Evolutionary conservation across 1,140 invertebrate genomes (phyloP).

Genomic region (Achatina immaculata): DNA sequence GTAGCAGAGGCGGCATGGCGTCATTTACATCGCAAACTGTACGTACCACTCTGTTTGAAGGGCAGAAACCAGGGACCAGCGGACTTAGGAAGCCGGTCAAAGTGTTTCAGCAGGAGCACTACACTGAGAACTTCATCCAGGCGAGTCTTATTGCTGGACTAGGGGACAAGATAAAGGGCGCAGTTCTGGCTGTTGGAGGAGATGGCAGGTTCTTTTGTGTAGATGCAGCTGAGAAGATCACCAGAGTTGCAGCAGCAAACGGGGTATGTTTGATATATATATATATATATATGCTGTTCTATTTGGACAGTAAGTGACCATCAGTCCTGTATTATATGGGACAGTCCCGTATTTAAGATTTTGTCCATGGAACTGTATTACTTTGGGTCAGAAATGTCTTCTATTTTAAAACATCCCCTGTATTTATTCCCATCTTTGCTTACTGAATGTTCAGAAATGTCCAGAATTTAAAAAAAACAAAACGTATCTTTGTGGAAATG

Average conservation of each 20-base stretch:
- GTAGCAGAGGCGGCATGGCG: background rate
- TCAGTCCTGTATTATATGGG: no score
- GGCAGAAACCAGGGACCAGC: constrained; percentile 98
- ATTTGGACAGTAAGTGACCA: no score
- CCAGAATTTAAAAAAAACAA: no score
- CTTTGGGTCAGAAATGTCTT: no score
- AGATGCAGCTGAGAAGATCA: constrained; percentile 86
- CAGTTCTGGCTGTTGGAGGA: constrained; percentile 91
- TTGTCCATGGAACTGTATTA: no score
- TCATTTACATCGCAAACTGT: constrained; percentile 38
- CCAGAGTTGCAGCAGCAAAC: constrained; percentile 92
- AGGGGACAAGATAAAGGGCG: constrained; percentile 76
- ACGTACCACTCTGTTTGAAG: constrained; percentile 76
- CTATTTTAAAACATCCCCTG: no score
- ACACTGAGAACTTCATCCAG: constrained; percentile 98
- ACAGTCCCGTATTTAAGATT: no score
- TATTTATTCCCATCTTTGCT: no score
- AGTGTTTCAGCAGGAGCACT: constrained; percentile 85
- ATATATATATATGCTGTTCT: no score
- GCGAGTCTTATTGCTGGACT: constrained; percentile 86
- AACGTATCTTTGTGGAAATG: no score
- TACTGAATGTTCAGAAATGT: no score
- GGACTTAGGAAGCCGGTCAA: constrained; percentile 93
- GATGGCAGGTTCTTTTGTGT: constrained; percentile 95
- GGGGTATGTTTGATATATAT: constrained; percentile 80